A percentile compares a stretch with the other conserved stretches of the same genome.
Evolutionary conservation across 2,888 invertebrate genomes (phyloP).

Genomic region (Petrophora chlorosata): DNA sequence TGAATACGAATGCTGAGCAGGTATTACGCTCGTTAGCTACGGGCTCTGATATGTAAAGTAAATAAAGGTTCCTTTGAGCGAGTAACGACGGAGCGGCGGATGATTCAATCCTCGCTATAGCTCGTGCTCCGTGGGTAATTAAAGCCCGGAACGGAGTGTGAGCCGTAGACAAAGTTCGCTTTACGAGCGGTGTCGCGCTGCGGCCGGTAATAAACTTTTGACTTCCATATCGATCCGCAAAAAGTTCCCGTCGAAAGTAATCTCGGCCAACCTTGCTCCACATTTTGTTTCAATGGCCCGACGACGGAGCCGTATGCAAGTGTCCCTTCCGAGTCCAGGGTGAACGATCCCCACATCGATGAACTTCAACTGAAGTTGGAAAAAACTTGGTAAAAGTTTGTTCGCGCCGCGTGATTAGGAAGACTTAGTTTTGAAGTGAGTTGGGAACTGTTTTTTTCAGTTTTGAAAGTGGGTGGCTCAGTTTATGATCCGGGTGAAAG

Average conservation of each 20-base stretch:
- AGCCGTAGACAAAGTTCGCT: constrained; percentile 48
- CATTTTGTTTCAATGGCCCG: constrained; percentile 78
- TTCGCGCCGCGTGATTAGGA: constrained; percentile 82
- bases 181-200: constrained; percentile 61
- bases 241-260: constrained; percentile 80
- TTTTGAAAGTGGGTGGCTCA: constrained; percentile 83
- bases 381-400: constrained; percentile 78
- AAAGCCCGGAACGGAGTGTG: constrained; percentile 25
- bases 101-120: constrained; percentile 31
- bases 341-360: constrained; percentile 82
- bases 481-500: constrained; percentile 84
- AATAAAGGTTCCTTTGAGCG: constrained; percentile 67
- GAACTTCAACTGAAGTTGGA: constrained; percentile 81
- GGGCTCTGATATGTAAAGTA: constrained; percentile 78
- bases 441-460: constrained; percentile 80
- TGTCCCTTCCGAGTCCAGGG: constrained; percentile 74
- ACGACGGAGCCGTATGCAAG: constrained; percentile 75
- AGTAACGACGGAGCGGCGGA: constrained; percentile 22
- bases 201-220: constrained; percentile 74
- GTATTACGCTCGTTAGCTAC: constrained; percentile 81
- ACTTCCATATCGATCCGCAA: constrained; percentile 77
- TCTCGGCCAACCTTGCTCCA: constrained; percentile 80
- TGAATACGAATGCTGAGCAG: constrained; percentile 82
- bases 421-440: constrained; percentile 83
- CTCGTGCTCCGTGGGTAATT: constrained; percentile 31